Evolutionary conservation across 2,113 vertebrate genomes (phyloP).

Genomic region (Antigone vipio): DNA sequence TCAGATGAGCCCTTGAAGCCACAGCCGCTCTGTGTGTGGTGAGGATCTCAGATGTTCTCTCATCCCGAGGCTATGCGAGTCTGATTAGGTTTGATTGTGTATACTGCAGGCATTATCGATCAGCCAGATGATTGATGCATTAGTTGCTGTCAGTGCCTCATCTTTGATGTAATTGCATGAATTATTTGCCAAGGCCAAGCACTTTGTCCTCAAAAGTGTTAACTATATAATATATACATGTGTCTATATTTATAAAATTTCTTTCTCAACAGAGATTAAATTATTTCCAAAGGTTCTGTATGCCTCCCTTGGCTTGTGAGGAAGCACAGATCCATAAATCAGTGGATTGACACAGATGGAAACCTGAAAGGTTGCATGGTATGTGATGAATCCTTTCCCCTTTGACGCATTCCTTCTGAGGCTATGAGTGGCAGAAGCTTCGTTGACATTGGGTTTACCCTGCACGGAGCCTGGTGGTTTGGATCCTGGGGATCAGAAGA

Average conservation of each 20-base stretch:
- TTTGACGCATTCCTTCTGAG: background rate
- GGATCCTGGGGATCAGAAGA: background rate
- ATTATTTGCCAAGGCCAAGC: conserved; percentile 68
- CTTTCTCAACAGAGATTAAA: conserved; percentile 62
- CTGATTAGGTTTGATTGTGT: conserved; percentile 71
- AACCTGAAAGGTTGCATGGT: background rate
- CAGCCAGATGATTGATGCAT: conserved; percentile 62
- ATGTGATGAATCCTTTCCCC: conserved; percentile 7
- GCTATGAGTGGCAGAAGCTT: background rate
- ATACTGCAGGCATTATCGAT: conserved; percentile 69
- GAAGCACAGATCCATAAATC: conserved; percentile 58
- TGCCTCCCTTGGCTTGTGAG: background rate
- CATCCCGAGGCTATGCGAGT: conserved; percentile 14
- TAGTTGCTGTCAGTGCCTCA: conserved; percentile 58
- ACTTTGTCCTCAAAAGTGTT: conserved; percentile 69
- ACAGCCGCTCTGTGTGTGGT: background rate
- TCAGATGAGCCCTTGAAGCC: conserved; percentile 13
- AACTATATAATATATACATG: conserved; percentile 47
- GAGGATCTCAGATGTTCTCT: conserved; percentile 37
- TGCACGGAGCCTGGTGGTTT: background rate
- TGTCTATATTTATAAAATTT: conserved; percentile 11
- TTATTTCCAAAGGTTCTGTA: conserved; percentile 57
- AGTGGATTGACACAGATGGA: conserved; percentile 34
- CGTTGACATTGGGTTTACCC: background rate
- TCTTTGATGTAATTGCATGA: conserved; percentile 71